Base-by-base conservation (phyloP, 2,888 invertebrate genomes). In the Machimus atricapillus region DNA sequence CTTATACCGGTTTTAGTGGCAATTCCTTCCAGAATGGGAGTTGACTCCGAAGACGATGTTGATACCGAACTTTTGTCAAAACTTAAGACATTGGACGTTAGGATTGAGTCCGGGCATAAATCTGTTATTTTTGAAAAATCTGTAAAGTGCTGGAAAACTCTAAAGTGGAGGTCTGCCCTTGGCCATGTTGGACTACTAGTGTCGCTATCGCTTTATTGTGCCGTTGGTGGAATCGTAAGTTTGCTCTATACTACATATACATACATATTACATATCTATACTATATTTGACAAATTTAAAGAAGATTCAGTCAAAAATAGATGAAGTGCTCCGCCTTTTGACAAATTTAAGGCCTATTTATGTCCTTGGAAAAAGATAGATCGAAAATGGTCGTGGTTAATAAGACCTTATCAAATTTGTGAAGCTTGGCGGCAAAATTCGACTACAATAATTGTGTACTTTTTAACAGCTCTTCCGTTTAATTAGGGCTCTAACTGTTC, bases 221-320 rank as follows among this genome's bases (percentile, higher is more conserved):
- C 95, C 43, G 95, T 95, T 82, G 97, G 97, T 86, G 97, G 97
- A 89, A 92, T 96, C 94, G 97, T 97, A 93, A 94, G 95, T 93
- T 78, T 14, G 6, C 14, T 73, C 16, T 81, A 12, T 2, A 19
- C 14, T 12, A 12, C 12, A 66, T 1, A n/a, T n/a, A n/a, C n/a
- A n/a, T n/a, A 31, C 3, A 31, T 31, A 31, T 31, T 31, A 31
- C n/a, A n/a, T 31, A 31, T 31, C 31, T 31, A 31, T 31, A 31
- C 23, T 19, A 12, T 43, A 58, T 7, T 66, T 19, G 19, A 27
- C n/a, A 52, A 6, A n/a, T 52, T 7, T 7, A n/a, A n/a, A 52
- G n/a, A 52, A 52, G n/a, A 52, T 52, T 7, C 52, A 52, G 1
- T 52, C 52, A 52, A 52, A 52, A 52, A 19, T 52, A 52, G 52